Base-by-base conservation (phyloP, 1,140 invertebrate genomes). In the Pararge aegeria region DNA sequence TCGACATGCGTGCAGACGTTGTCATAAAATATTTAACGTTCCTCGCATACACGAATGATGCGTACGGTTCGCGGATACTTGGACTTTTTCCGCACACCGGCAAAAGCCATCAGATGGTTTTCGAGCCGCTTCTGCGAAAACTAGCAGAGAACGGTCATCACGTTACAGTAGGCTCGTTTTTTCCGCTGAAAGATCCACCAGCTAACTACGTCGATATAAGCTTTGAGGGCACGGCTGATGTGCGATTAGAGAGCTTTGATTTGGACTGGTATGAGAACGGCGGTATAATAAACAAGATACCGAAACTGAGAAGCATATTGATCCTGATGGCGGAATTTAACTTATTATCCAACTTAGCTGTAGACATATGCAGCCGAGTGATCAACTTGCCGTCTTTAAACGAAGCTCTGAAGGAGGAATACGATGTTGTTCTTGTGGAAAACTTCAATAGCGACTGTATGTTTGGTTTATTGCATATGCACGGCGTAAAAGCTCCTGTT, bases 81-180 rank as follows among this genome's bases (percentile, higher is more conserved):
- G 93, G 89, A 0, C 65, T 94, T 0, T 93, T 94, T 64, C 91
- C 92, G 0, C 92, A 94, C 77, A 90, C 90, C 0, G 93, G 94
- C 1, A 93, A 91, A 61, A 95, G 94, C 69, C 95, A 96, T 61
- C 94, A 94, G 61, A 90, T 92, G 64, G 92, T 94, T 6, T 94
- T 94, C 72, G 87, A 93, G n/a, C 93, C 94, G 0, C 77, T 95
- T 0, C 70, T 95, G 0, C 75, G 90, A 34, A 92, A 83, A 34
- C 68, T 96, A 40, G 92, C 91, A 0, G 76, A 79, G 19, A 90
- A 91, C 12, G 94, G 94, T 0, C 94, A 95, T 68, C 82, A 94
- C 9, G 37, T 95, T 1, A 94, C 93, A 0, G 91, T 95, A 0
- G 75, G 94, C 1, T 94, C 93, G 3, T 92, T 92, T 56, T 91